Conservation (phyloP, 2,888 invertebrate genomes). For the Mesopsocus fuscifrons region DNA sequence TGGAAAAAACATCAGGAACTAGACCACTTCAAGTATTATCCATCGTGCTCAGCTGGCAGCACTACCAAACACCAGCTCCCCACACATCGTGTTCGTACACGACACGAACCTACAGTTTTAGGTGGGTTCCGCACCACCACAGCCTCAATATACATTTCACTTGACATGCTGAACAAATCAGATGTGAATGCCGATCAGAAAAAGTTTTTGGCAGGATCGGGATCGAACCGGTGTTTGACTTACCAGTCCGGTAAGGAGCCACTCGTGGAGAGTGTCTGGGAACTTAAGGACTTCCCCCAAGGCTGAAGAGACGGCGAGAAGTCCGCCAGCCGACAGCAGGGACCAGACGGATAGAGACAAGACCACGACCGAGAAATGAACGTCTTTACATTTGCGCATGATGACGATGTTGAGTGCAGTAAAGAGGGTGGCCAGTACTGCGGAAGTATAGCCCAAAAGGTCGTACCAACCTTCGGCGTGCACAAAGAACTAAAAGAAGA, state of each 20-base stretch:
- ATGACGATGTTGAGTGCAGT: slow-evolving; percentile 29
- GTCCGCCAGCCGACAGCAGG: slow-evolving; percentile 21
- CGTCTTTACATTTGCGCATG: slow-evolving; percentile 28
- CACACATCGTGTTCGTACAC: too few relatives aligned
- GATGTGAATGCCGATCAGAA: too few relatives aligned
- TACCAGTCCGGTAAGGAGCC: slow-evolving; percentile 18
- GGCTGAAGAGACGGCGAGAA: slow-evolving; percentile 19
- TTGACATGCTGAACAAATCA: too few relatives aligned
- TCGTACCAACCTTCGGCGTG: slow-evolving; percentile 22
- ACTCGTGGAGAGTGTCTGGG: slow-evolving; percentile 21
- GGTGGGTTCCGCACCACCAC: too few relatives aligned
- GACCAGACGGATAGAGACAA: slow-evolving; percentile 27
- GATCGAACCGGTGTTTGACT: too few relatives aligned
- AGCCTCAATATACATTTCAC: too few relatives aligned
- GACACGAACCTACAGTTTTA: too few relatives aligned
- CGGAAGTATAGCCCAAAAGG: slow-evolving; percentile 25
- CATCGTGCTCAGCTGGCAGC: too few relatives aligned
- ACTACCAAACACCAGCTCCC: too few relatives aligned
- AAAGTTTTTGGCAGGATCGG: too few relatives aligned
- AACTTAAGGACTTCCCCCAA: slow-evolving; percentile 14
- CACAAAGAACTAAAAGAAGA: slow-evolving; percentile 11
- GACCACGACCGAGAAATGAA: slow-evolving; percentile 27
- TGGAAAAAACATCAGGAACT: too few relatives aligned
- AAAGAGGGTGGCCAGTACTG: slow-evolving; percentile 26
- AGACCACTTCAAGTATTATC: too few relatives aligned